phyloP scores from a whole-genome alignment of 2,113 vertebrate species.

The Tetrax tetrax region DNA sequence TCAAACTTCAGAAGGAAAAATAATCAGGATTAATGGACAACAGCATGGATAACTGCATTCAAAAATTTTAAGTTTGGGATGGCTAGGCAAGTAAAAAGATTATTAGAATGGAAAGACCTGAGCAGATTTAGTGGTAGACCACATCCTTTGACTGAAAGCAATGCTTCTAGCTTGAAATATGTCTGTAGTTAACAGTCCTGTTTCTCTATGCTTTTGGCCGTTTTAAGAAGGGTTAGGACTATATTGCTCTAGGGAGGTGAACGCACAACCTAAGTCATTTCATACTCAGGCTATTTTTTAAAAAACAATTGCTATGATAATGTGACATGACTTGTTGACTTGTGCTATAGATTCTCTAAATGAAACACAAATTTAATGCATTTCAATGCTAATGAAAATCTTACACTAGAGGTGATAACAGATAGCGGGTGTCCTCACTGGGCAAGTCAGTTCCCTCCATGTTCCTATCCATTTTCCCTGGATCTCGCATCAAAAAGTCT shows the following conservation, averaged over 20 bases:
- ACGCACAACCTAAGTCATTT: conserved; percentile 28
- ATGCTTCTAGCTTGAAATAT: background rate
- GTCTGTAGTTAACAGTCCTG: background rate
- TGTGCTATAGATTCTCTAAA: conserved; percentile 33
- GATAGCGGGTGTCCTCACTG: background rate
- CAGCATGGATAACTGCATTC: background rate
- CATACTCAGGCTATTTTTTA: background rate
- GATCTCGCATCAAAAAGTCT: background rate
- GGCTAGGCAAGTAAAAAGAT: background rate
- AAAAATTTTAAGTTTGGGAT: background rate
- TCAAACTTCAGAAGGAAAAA: background rate
- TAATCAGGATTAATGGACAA: background rate
- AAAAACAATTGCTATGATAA: conserved; percentile 5
- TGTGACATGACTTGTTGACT: conserved; percentile 19
- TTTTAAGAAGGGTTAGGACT: conserved; percentile 53
- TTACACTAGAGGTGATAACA: conserved; percentile 2
- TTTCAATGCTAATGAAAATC: conserved; percentile 61
- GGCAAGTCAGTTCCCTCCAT: background rate
- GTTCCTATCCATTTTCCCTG: background rate
- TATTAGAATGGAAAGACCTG: background rate
- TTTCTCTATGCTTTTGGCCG: background rate
- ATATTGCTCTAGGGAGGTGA: conserved; percentile 1
- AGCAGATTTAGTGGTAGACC: background rate
- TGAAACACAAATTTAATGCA: conserved; percentile 32
- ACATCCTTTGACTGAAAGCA: background rate